A percentile compares a stretch with the other conserved stretches of the same genome.
Conservation (phyloP, 2,113 vertebrate genomes). For the Lophochroa leadbeateri region DNA sequence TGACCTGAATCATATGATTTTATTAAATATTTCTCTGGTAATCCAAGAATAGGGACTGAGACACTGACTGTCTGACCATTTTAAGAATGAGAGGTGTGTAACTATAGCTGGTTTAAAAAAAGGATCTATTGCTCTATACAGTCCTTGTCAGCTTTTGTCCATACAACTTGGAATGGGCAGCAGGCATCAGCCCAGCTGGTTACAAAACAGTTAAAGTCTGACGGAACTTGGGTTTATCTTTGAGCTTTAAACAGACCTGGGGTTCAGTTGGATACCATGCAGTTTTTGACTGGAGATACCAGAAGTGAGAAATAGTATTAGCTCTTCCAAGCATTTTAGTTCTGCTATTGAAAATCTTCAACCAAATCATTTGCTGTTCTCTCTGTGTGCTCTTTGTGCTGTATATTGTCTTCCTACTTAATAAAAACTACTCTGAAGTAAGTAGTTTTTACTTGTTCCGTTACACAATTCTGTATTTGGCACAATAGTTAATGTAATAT, state of each 20-base stretch:
- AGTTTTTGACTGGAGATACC: neutral
- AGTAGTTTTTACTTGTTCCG: neutral
- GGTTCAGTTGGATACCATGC: neutral
- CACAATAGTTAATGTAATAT: neutral
- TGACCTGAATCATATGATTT: neutral
- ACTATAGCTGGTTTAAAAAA: neutral
- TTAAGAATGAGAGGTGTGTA: neutral
- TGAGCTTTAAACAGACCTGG: neutral
- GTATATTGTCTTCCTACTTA: neutral
- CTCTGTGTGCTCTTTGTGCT: neutral
- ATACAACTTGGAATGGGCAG: neutral
- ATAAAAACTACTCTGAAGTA: slow-evolving; percentile 5
- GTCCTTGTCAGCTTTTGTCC: neutral
- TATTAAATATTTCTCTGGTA: neutral
- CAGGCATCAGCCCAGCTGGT: neutral
- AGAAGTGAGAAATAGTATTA: neutral
- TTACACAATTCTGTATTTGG: neutral
- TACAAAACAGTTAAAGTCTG: neutral
- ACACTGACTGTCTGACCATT: neutral
- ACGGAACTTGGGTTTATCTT: neutral
- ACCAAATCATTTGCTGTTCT: neutral
- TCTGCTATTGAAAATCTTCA: neutral
- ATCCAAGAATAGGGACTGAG: neutral
- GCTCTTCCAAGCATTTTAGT: neutral
- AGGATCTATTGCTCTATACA: neutral